phyloP scores from a whole-genome alignment of 2,113 vertebrate genomes.

The Sinocyclocheilus maitianheensis region DNA sequence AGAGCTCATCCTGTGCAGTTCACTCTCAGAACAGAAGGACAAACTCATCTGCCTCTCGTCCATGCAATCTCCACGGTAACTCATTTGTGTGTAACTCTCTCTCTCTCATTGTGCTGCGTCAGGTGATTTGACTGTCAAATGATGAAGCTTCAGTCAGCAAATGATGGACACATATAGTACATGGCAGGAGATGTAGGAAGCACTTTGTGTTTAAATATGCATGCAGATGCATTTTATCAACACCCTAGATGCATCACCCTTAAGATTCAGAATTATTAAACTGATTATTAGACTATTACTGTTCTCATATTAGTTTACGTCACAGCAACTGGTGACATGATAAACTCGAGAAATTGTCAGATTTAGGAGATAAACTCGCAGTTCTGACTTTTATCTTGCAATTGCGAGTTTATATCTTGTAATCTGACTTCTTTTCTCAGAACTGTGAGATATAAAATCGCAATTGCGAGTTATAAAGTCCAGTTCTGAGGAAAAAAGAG shows the following conservation, averaged over 20 bases:
- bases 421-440: too few species aligned
- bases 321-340: neutral
- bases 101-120: slow-evolving; percentile 63
- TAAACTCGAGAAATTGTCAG: too few species aligned
- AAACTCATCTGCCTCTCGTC: slow-evolving; percentile 18
- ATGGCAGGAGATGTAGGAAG: neutral
- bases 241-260: neutral
- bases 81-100: slow-evolving; percentile 4
- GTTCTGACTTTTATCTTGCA: too few species aligned
- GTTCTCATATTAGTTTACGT: neutral
- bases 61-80: slow-evolving; percentile 24
- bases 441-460: too few species aligned
- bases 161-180: slow-evolving; percentile 42
- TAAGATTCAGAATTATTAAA: neutral
- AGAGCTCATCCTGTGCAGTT: neutral
- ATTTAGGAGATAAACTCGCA: too few species aligned
- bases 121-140: slow-evolving; percentile 78
- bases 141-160: slow-evolving; percentile 52
- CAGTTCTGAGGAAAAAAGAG: too few species aligned
- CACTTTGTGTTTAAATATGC: neutral
- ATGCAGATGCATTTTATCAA: neutral
- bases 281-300: neutral
- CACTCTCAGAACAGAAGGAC: slow-evolving; percentile 27
- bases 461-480: too few species aligned
- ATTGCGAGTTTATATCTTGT: too few species aligned